Conservation (phyloP, 2,797 vertebrate species). For the Typhlichthys subterraneus region DNA sequence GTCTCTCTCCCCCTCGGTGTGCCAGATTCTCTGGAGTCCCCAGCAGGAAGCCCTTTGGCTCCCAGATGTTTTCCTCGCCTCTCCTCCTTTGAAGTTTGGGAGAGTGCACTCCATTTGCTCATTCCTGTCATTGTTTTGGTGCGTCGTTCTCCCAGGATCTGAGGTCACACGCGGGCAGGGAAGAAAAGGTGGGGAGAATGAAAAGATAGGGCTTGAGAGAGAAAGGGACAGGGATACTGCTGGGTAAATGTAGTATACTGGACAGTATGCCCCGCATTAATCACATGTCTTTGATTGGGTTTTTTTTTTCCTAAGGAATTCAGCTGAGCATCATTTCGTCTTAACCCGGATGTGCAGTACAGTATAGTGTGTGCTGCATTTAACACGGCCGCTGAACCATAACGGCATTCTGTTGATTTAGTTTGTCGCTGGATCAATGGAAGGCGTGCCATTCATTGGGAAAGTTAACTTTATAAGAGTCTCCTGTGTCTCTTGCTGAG, state of each 20-base stretch:
- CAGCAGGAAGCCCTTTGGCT: conserved; percentile 60
- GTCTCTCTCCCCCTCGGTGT: conserved; percentile 37
- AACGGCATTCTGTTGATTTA: conserved; percentile 43
- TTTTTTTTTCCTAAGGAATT: neutral
- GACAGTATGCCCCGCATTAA: conserved; percentile 31
- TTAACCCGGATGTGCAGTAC: neutral
- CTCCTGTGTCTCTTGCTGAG: conserved; percentile 49
- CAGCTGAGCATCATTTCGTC: too few species aligned
- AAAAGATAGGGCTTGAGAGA: conserved; percentile 46
- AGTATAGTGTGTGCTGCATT: neutral
- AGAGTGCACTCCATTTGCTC: conserved; percentile 41
- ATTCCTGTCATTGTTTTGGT: conserved; percentile 50
- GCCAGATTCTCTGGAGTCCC: conserved; percentile 51
- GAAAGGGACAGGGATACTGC: neutral
- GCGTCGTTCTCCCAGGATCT: conserved; percentile 30
- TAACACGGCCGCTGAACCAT: conserved; percentile 10
- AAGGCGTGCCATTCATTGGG: conserved; percentile 27
- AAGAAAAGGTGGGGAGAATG: conserved; percentile 29
- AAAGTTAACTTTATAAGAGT: conserved; percentile 43
- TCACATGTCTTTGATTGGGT: conserved; percentile 33
- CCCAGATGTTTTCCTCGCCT: conserved; percentile 67
- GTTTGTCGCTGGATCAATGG: conserved; percentile 35
- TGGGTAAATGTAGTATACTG: conserved; percentile 13
- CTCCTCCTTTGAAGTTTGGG: conserved; percentile 65
- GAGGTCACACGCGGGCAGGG: conserved; percentile 57